These are phyloP conservation scores for Cancer borealis DNA, from an alignment of 2,888 invertebrate species.

Conservation along the genomic window DNA sequence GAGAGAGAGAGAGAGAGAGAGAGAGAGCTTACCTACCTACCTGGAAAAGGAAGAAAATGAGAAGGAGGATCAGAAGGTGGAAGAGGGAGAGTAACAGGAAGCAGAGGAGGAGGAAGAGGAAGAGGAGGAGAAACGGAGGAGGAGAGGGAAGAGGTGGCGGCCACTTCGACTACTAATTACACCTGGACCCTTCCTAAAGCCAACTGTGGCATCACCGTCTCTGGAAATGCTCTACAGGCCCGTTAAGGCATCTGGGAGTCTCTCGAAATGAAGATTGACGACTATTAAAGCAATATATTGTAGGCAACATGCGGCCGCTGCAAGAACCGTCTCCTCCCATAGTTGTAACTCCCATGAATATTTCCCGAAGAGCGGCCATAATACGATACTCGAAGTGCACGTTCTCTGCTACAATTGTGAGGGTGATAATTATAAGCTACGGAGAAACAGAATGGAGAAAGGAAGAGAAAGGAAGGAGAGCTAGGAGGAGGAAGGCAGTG, in stretches of 20 bases:
- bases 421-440: conserved; percentile 27
- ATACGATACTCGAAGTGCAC: conserved; percentile 28
- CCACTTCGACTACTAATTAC: conserved; percentile 46
- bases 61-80: not conserved
- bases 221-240: conserved; percentile 41
- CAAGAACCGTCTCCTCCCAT: conserved; percentile 18
- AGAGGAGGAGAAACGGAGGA: not conserved
- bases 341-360: not conserved
- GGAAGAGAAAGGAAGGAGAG: conserved; percentile 15
- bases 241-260: conserved; percentile 30
- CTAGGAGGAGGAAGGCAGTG: not conserved
- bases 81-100: conserved; percentile 37
- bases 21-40: not conserved
- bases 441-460: not conserved
- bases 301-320: conserved; percentile 13
- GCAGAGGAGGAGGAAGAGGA: conserved; percentile 9
- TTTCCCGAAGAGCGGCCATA: not conserved
- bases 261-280: conserved; percentile 15
- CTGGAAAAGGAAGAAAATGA: not conserved
- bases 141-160: not conserved
- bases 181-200: conserved; percentile 28
- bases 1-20: not conserved
- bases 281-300: conserved; percentile 10
- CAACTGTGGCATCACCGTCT: not conserved
- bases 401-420: not conserved